Conservation (phyloP, 2,797 vertebrate species). For the Anomalospiza imberbis region DNA sequence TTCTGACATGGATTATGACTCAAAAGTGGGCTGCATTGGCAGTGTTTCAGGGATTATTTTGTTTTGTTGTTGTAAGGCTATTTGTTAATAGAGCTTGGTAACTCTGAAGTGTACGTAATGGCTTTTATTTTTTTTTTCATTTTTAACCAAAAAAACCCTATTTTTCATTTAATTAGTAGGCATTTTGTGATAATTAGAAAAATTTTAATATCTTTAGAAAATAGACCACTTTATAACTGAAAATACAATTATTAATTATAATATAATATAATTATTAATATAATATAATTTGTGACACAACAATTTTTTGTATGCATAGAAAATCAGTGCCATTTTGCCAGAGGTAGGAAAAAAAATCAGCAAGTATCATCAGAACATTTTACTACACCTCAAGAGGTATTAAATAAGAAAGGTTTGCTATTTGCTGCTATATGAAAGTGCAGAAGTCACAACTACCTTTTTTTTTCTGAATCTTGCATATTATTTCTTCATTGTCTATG, state of each 20-base stretch:
- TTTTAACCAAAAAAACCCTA: neutral
- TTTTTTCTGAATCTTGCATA: neutral
- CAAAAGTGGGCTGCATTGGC: neutral
- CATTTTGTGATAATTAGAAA: neutral
- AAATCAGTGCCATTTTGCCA: neutral
- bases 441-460: neutral
- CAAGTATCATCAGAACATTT: neutral
- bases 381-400: neutral
- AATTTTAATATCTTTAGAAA: constrained; percentile 7
- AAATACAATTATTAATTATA: neutral
- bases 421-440: neutral
- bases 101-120: neutral
- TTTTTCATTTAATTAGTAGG: constrained; percentile 13
- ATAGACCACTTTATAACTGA: neutral
- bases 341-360: neutral
- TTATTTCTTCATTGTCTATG: neutral
- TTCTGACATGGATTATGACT: neutral
- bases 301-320: neutral
- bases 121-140: neutral
- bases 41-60: neutral
- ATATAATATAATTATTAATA: no score
- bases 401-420: neutral
- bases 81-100: neutral
- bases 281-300: neutral
- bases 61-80: neutral